phyloP scores from a whole-genome alignment of 1,140 invertebrate species.

The Maniola jurtina region DNA sequence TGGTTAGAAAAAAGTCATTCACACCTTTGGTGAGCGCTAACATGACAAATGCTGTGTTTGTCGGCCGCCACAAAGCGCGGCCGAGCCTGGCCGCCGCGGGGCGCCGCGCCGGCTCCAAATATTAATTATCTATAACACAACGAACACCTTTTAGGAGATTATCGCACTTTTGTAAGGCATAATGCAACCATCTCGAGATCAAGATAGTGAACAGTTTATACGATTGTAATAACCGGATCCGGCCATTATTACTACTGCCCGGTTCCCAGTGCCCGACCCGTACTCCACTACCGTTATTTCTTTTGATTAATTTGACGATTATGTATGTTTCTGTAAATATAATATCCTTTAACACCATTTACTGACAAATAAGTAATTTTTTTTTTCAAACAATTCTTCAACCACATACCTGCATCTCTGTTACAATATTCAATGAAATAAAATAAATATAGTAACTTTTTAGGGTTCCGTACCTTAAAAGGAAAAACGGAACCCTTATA shows the following conservation, averaged over 20 bases:
- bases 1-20: constrained; percentile 75
- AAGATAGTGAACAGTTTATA: constrained; percentile 53
- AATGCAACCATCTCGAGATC: constrained; percentile 62
- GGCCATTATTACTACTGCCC: constrained; percentile 17
- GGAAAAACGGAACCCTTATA: no score
- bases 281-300: constrained; percentile 18
- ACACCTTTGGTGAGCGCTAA: constrained; percentile 74
- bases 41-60: constrained; percentile 70
- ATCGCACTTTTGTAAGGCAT: constrained; percentile 63
- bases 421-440: no score
- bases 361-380: no score
- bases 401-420: no score
- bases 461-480: no score
- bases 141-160: constrained; percentile 75
- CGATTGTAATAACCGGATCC: constrained; percentile 32
- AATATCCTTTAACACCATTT: neutral
- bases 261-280: neutral
- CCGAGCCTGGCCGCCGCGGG: constrained; percentile 62
- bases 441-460: no score
- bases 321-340: constrained; percentile 1
- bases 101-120: constrained; percentile 60
- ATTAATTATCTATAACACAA: constrained; percentile 74
- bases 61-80: constrained; percentile 57
- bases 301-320: constrained; percentile 19
- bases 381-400: no score